Conservation (phyloP, 2,888 invertebrate species). For the Itoplectis maculator region DNA sequence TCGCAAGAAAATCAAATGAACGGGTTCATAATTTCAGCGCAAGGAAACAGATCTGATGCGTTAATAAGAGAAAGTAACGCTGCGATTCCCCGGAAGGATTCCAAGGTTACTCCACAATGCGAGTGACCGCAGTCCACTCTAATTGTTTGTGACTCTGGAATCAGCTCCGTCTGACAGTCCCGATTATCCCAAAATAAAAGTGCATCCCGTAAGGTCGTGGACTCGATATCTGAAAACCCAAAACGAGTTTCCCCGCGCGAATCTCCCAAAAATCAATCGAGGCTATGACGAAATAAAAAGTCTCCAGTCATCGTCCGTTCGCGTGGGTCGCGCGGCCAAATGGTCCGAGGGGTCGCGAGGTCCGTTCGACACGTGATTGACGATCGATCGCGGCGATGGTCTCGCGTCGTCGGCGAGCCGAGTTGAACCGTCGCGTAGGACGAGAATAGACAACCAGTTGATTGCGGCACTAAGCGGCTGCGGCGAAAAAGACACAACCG, state of each 20-base stretch:
- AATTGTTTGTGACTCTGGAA: background rate
- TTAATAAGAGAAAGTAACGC: background rate
- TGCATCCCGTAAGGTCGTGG: too few species aligned
- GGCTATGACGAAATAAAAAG: background rate
- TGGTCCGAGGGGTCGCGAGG: background rate
- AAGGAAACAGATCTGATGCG: background rate
- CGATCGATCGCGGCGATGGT: constrained; percentile 23
- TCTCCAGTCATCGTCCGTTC: constrained; percentile 3
- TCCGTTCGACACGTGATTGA: background rate
- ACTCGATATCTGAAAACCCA: background rate
- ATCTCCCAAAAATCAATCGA: background rate
- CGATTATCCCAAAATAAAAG: background rate
- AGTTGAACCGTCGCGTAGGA: constrained; percentile 33
- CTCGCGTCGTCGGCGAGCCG: constrained; percentile 17
- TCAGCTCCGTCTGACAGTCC: background rate
- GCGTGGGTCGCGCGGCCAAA: constrained; percentile 22
- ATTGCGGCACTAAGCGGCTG: constrained; percentile 65
- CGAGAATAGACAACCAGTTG: constrained; percentile 68
- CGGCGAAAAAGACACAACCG: constrained; percentile 31
- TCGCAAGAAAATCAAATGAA: background rate
- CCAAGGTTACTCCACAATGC: constrained; percentile 17
- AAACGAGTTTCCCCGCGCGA: background rate
- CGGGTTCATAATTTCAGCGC: background rate
- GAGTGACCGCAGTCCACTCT: background rate
- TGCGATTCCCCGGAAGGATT: too few species aligned